Conservation (phyloP, 2,888 invertebrate genomes). For the Tipula lateralis region DNA sequence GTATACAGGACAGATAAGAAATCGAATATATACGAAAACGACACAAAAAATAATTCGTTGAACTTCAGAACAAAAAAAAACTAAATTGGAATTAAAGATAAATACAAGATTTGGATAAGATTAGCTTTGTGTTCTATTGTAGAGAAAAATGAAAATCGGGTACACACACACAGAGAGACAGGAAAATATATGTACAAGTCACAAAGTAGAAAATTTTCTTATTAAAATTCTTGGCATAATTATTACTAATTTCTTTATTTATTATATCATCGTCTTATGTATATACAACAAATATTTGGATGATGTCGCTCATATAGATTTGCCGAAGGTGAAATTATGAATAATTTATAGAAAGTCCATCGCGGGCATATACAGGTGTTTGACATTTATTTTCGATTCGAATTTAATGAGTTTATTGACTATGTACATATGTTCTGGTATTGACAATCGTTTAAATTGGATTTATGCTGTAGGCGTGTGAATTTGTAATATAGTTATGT, state of each 20-base stretch:
- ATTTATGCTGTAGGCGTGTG: too few relatives aligned
- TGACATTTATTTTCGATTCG: too few relatives aligned
- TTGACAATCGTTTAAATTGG: too few relatives aligned
- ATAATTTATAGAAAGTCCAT: too few relatives aligned
- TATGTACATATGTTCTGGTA: too few relatives aligned
- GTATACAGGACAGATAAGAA: neutral
- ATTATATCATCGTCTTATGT: neutral
- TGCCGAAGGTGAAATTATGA: neutral
- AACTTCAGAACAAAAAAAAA: neutral
- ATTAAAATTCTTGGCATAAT: neutral
- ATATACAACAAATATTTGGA: neutral
- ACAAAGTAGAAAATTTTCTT: neutral
- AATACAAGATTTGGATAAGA: neutral
- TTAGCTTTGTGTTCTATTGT: neutral
- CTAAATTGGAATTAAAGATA: neutral
- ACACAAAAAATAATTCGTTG: neutral
- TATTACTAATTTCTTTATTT: neutral
- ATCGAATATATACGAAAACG: neutral
- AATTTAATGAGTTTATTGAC: too few relatives aligned
- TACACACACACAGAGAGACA: neutral
- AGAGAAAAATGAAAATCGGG: neutral
- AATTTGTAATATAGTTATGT: too few relatives aligned
- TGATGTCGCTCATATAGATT: neutral
- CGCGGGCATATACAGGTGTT: too few relatives aligned
- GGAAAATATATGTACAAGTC: too few relatives aligned